phyloP scores from a whole-genome alignment of 2,797 vertebrate genomes.

The Scolopax bukidnonensis region DNA sequence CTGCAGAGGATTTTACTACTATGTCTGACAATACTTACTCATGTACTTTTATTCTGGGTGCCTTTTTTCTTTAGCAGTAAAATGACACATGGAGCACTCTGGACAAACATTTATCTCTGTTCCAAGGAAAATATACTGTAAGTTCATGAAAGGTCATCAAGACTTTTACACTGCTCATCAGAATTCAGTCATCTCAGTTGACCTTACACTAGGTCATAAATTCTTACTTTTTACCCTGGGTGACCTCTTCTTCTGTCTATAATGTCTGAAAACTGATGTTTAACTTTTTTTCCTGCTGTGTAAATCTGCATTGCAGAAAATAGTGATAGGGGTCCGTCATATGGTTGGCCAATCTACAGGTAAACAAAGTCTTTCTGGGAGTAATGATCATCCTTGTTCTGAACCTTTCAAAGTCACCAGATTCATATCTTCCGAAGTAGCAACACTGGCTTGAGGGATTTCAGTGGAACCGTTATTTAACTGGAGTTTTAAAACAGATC shows the following conservation, averaged over 20 bases:
- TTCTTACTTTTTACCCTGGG: neutral
- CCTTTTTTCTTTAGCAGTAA: neutral
- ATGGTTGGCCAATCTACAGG: neutral
- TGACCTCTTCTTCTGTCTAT: neutral
- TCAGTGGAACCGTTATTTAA: neutral
- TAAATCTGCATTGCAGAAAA: neutral
- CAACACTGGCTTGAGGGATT: neutral
- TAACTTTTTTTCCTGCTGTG: neutral
- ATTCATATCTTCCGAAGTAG: neutral
- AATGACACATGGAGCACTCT: neutral
- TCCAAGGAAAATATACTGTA: neutral
- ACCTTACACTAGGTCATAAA: neutral
- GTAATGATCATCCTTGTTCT: neutral
- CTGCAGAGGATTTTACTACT: conserved; percentile 26
- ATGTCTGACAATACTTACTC: conserved; percentile 24
- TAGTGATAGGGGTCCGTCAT: neutral
- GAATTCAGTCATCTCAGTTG: neutral
- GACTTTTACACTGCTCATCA: neutral
- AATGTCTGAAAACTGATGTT: neutral
- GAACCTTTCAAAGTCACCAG: neutral
- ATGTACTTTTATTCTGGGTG: conserved; percentile 37
- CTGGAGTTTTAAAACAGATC: neutral
- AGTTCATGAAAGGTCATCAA: neutral
- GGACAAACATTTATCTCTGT: conserved; percentile 34
- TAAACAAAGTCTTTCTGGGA: neutral